phyloP scores from a whole-genome alignment of 2,888 invertebrate genomes.

The Scaptomyza reducta region DNA sequence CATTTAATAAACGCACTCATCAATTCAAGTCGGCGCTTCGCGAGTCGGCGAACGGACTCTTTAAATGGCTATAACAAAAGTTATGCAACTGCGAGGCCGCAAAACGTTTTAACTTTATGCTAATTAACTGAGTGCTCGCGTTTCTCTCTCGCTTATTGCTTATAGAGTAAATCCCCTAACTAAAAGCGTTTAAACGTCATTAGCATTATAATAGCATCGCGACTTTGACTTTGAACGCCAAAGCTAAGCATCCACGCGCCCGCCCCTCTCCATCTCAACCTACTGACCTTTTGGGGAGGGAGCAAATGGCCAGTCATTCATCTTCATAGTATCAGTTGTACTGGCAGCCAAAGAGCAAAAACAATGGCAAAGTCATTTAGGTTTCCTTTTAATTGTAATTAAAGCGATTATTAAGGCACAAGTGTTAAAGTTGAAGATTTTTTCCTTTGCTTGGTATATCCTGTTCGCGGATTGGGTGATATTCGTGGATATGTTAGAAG shows the following conservation, averaged over 20 bases:
- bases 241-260: slow-evolving; percentile 12
- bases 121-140: slow-evolving; percentile 41
- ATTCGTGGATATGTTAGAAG: no score
- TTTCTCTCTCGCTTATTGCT: slow-evolving; percentile 3
- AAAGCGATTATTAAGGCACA: slow-evolving; percentile 68
- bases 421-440: slow-evolving; percentile 24
- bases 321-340: slow-evolving; percentile 46
- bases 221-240: slow-evolving; percentile 51
- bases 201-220: slow-evolving; percentile 71
- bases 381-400: slow-evolving; percentile 72
- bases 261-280: background rate
- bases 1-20: slow-evolving; percentile 4
- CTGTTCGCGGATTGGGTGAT: no score
- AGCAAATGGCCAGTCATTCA: slow-evolving; percentile 59
- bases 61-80: slow-evolving; percentile 50
- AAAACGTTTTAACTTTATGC: slow-evolving; percentile 64
- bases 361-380: slow-evolving; percentile 56
- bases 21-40: slow-evolving; percentile 1
- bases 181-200: slow-evolving; percentile 70
- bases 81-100: slow-evolving; percentile 31
- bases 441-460: background rate
- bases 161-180: slow-evolving; percentile 22
- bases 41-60: slow-evolving; percentile 25
- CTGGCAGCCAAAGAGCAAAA: slow-evolving; percentile 4
- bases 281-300: background rate